These are phyloP conservation scores for Apodemia zela DNA, from an alignment of 2,888 invertebrate genomes.

Conservation along the genomic window DNA sequence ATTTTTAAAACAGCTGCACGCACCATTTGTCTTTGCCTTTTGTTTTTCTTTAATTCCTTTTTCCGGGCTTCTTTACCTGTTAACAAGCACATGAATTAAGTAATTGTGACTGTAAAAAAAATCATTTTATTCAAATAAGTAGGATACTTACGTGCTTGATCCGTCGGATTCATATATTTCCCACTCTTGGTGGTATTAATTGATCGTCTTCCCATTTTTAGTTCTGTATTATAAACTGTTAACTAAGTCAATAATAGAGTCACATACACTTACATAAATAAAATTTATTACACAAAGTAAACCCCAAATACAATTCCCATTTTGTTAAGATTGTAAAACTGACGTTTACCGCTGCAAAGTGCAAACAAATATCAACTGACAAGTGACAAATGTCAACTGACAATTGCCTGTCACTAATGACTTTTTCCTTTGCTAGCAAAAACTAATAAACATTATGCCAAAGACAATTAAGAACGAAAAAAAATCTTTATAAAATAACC, in stretches of 20 bases:
- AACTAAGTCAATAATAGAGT: background rate
- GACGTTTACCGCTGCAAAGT: background rate
- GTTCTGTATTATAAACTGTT: background rate
- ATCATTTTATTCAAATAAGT: conserved; percentile 27
- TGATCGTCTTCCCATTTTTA: conserved; percentile 95
- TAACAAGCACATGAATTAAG: background rate
- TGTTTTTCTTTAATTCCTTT: conserved; percentile 98
- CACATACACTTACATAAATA: background rate
- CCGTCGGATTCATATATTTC: conserved; percentile 99
- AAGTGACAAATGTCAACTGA: background rate
- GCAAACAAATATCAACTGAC: too few relatives aligned
- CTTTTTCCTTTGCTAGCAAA: background rate
- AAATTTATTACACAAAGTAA: background rate
- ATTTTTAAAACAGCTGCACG: conserved; percentile 97
- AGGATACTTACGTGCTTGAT: conserved; percentile 94
- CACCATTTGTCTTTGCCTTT: conserved; percentile 97
- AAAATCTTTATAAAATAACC: too few relatives aligned
- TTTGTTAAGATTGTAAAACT: background rate
- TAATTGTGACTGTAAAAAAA: conserved; percentile 21
- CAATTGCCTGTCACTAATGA: background rate
- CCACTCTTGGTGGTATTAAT: conserved; percentile 99
- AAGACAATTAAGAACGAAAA: too few relatives aligned
- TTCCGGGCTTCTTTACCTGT: conserved; percentile 97
- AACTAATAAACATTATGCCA: background rate
- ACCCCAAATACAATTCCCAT: background rate